Percentiles rank a stretch among this genome's conserved stretches.
These are phyloP conservation scores for Pteropus alecto DNA, from an alignment of 2,113 vertebrate genomes.

Conservation along the genomic window DNA sequence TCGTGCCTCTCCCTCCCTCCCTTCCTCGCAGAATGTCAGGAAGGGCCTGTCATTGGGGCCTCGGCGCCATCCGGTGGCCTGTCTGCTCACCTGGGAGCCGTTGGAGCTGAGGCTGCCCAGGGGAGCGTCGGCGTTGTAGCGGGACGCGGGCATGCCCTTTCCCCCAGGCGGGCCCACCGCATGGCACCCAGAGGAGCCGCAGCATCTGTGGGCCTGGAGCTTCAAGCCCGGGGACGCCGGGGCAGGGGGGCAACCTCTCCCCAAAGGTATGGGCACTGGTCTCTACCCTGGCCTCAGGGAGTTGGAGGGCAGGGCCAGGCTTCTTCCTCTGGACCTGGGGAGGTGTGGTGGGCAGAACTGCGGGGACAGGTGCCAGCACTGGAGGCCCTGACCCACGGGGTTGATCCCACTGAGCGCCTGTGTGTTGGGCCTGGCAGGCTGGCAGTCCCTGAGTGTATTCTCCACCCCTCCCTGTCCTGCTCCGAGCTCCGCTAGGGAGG, in stretches of 20 bases:
- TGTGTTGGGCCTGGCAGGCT: not conserved
- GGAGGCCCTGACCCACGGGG: too few relatives aligned
- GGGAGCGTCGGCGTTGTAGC: not conserved
- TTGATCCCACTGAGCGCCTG: not conserved
- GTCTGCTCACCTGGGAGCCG: not conserved
- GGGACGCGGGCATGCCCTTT: slow-evolving; percentile 44
- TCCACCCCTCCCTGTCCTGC: not conserved
- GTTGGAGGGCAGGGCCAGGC: not conserved
- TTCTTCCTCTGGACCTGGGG: not conserved
- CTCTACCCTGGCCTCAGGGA: not conserved
- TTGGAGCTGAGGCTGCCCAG: not conserved
- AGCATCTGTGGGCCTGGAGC: slow-evolving; percentile 41
- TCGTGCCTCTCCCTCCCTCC: slow-evolving; percentile 16
- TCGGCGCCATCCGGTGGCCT: not conserved
- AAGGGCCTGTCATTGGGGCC: slow-evolving; percentile 20
- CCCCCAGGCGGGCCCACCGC: not conserved
- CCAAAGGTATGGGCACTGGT: slow-evolving; percentile 49
- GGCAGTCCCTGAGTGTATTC: not conserved
- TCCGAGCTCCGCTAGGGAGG: not conserved
- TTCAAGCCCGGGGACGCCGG: not conserved
- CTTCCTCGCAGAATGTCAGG: slow-evolving; percentile 31
- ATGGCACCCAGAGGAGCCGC: slow-evolving; percentile 18
- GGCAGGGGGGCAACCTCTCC: slow-evolving; percentile 24
- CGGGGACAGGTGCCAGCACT: not conserved
- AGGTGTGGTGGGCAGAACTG: not conserved